phyloP scores from a whole-genome alignment of 2,888 invertebrate genomes.

The Melinaea marsaeus region DNA sequence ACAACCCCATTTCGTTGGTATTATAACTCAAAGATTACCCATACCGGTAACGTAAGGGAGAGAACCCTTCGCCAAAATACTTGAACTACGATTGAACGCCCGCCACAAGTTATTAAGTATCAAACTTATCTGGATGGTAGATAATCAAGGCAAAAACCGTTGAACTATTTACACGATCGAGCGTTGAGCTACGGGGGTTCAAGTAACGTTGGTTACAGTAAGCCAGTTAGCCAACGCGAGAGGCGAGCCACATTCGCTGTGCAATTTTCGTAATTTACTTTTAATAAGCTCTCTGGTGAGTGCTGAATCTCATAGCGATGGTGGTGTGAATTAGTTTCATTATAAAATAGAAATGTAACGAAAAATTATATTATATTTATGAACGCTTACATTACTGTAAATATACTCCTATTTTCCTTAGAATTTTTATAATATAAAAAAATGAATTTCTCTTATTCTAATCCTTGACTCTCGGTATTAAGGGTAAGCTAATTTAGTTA shows the following conservation, averaged over 20 bases:
- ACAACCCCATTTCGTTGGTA: constrained; percentile 60
- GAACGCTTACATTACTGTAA: no score
- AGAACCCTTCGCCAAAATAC: constrained; percentile 32
- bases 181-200: constrained; percentile 36
- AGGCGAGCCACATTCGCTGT: constrained; percentile 70
- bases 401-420: no score
- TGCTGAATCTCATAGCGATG: constrained; percentile 54
- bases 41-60: constrained; percentile 57
- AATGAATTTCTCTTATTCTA: constrained; percentile 24
- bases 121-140: constrained; percentile 39
- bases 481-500: constrained; percentile 75
- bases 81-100: constrained; percentile 32
- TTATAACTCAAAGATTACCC: constrained; percentile 68
- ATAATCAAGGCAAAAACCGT: constrained; percentile 36
- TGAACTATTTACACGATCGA: constrained; percentile 34
- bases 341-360: neutral
- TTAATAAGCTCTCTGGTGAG: constrained; percentile 69
- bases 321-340: constrained; percentile 21
- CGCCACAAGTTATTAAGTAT: constrained; percentile 35
- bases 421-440: no score
- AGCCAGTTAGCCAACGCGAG: constrained; percentile 62
- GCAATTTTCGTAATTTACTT: constrained; percentile 77
- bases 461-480: constrained; percentile 49
- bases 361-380: neutral
- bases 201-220: constrained; percentile 42